Percentiles rank a stretch among this genome's conserved stretches.
Evolutionary conservation across 2,888 invertebrate genomes (phyloP).

Genomic region (Thymelicus sylvestris): DNA sequence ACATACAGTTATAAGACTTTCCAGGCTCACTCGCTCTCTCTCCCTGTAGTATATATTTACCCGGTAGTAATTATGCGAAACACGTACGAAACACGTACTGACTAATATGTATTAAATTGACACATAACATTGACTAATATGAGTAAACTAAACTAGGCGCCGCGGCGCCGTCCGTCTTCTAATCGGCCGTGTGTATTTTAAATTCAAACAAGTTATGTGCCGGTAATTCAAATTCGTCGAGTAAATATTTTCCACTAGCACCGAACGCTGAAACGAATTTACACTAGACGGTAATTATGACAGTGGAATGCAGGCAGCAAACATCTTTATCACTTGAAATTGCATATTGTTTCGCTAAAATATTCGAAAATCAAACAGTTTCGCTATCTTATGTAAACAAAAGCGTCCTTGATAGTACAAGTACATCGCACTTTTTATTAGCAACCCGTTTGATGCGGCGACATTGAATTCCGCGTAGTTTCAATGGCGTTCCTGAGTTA

Average conservation of each 20-base stretch:
- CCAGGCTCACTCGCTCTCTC: too few relatives aligned
- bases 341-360: constrained; percentile 60
- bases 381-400: constrained; percentile 42
- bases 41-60: too few relatives aligned
- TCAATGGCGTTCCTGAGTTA: constrained; percentile 24
- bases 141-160: constrained; percentile 18
- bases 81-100: too few relatives aligned
- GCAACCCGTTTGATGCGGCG: constrained; percentile 30
- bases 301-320: constrained; percentile 65
- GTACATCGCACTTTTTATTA: constrained; percentile 36
- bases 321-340: constrained; percentile 66
- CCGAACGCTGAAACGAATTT: constrained; percentile 38
- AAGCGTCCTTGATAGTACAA: constrained; percentile 42
- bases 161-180: constrained; percentile 32
- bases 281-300: constrained; percentile 51
- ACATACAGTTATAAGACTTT: too few relatives aligned
- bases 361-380: constrained; percentile 48
- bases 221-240: constrained; percentile 42
- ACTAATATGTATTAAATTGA: background rate
- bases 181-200: constrained; percentile 33
- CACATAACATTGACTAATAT: background rate
- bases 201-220: constrained; percentile 40
- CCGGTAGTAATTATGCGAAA: too few relatives aligned
- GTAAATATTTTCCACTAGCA: constrained; percentile 47
- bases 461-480: constrained; percentile 36